phyloP scores from a whole-genome alignment of 2,888 invertebrate species.

The Xiphydria camelus region DNA sequence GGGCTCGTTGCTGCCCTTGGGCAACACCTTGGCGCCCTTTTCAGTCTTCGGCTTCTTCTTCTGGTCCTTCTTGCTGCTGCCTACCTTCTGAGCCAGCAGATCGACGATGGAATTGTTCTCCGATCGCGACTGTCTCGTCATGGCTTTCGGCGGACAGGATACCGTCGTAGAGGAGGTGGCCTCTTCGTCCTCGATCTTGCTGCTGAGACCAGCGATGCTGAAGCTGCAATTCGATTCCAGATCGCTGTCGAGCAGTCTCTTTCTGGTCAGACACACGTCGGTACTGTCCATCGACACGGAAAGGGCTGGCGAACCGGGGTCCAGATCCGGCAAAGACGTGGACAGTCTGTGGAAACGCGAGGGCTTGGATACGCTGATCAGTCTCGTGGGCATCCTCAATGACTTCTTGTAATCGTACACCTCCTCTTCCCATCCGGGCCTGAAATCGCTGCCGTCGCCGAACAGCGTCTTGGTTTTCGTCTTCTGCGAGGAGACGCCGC shows the following conservation, averaged over 20 bases:
- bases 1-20: conserved; percentile 62
- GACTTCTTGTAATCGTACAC: conserved; percentile 81
- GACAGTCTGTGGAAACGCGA: conserved; percentile 71
- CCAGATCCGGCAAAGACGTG: conserved; percentile 77
- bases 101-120: conserved; percentile 67
- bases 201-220: conserved; percentile 56
- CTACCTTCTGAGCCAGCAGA: conserved; percentile 69
- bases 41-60: conserved; percentile 57
- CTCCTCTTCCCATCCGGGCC: conserved; percentile 83
- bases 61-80: conserved; percentile 60
- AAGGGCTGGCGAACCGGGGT: conserved; percentile 72
- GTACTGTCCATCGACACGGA: conserved; percentile 66
- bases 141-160: conserved; percentile 61
- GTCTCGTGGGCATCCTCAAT: conserved; percentile 76
- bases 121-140: conserved; percentile 51
- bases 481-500: conserved; percentile 29
- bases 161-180: conserved; percentile 70
- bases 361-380: conserved; percentile 79
- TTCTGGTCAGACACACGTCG: conserved; percentile 45
- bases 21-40: conserved; percentile 59
- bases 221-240: conserved; percentile 71
- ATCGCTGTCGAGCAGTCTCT: conserved; percentile 64
- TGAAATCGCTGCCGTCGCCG: conserved; percentile 73
- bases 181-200: conserved; percentile 68
- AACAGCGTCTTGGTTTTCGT: conserved; percentile 63